Base-by-base conservation (phyloP, 2,888 invertebrate genomes). In the Brenthis daphne region DNA sequence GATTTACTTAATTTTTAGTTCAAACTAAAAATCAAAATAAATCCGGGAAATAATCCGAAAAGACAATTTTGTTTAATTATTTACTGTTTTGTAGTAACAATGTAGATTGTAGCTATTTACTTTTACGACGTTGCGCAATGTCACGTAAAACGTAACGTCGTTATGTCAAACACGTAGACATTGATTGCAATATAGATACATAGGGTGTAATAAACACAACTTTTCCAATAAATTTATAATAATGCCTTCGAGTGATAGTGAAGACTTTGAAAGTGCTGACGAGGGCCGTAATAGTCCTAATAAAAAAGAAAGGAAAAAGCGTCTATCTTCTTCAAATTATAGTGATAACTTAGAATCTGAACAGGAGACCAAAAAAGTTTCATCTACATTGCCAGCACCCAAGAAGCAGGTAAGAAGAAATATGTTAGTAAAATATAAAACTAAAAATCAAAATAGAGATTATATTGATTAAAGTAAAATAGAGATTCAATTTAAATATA, bases 191-290 rank as follows among this genome's bases (percentile, higher is more conserved):
- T 24, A 29, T 16, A 16, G 16, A 16, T 16, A 16, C 16, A 16
- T 16, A 47, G 53, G 50, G 43, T 58, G 43, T 24, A 56, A 58
- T 24, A 57, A 37, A 57, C 12, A 64, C 0, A 43, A 8, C 2
- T 60, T 50, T 43, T 69, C 55, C 20, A 55, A 54, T 48, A 43
- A 66, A 53, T 33, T 24, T 55, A 54, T 58, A 60, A 48, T 64
- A 69, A 96, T 96, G 96, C 94, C 95, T 79, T 94, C 95, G 50
- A 96, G 96, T 74, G 96, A 96, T 74, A 96, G 95, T 85, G 96
- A 96, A 78, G 95, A 94, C 80, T 96, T 96, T 82, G 96, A 96
- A 85, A 96, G 96, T 87, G 96, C 96, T 5, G 96, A 96, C 77
- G 96, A 96, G 80, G 95, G 95, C 48, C 87, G 88, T 20, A 86